Base-by-base conservation (phyloP, 2,797 vertebrate species). In the Trachops cirrhosus region DNA sequence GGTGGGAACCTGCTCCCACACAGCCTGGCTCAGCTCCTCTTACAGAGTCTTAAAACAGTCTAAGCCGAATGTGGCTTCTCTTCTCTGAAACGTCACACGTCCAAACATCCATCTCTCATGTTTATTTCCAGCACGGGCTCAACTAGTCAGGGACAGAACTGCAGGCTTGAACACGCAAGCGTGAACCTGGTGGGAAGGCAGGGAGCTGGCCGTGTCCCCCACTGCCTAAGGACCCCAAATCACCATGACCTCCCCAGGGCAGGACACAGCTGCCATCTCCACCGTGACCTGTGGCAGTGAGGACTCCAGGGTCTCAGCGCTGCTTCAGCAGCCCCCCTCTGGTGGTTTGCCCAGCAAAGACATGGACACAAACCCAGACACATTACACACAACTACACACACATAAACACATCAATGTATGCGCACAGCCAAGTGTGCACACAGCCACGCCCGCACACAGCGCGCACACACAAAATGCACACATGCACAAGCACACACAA, bases 41-140 rank as follows among this genome's bases (percentile, higher is more conserved):
- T 1, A n/a, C 39, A 96, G 67, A 19, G 77, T 95, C 92, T 87
- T 78, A 91, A 86, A 91, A 92, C 83, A 91, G 91, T 37, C 70
- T 2, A 32, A 50, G 89, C 88, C 91, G 86, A 91, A 89, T n/a
- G 3, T 2, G 64, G 75, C 84, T 70, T 73, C 86, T 59, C 89
- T 88, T 54, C 87, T 84, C 80, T 26, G 50, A 94, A 96, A 52
- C 80, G 32, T 86, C 93, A 57, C 83, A 70, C 10, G 86, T 91
- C 71, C 85, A 87, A 89, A 89, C 87, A 39, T 91, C 96, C 87
- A 34, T 94, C 96, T 83, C 88, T 34, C n/a, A 18, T 39, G 88
- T 95, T 94, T 96, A 97, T 97, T 96, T 96, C 75, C 15, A 94
- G 96, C 67, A 2, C 52, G 78, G 93, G 91, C 86, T 86, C 39